Evolutionary conservation across 2,113 vertebrate species (phyloP).

Genomic region (Corythaeola cristata): DNA sequence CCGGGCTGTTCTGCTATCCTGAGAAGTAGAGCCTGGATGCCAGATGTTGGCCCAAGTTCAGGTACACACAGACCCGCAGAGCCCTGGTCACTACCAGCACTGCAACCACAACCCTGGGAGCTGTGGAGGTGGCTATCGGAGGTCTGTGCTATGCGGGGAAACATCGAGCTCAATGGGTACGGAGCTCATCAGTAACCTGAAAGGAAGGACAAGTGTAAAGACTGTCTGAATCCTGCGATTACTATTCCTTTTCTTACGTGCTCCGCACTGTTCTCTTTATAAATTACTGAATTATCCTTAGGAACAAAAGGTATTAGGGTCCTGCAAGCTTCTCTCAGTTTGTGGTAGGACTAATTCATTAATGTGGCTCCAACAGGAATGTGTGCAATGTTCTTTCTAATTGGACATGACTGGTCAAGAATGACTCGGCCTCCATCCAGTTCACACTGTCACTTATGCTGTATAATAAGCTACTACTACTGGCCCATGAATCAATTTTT

Average conservation of each 20-base stretch:
- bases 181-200: not conserved
- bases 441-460: slow-evolving; percentile 77
- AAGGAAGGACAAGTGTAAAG: not conserved
- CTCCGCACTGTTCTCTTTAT: slow-evolving; percentile 67
- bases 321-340: slow-evolving; percentile 76
- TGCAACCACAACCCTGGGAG: not conserved
- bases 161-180: accelerated
- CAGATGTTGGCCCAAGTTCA: not conserved
- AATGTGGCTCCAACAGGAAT: slow-evolving; percentile 79
- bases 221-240: not conserved
- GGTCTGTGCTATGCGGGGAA: not conserved
- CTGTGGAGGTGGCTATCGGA: accelerated
- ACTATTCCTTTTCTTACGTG: slow-evolving; percentile 43
- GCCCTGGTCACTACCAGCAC: not conserved
- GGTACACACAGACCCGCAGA: not conserved
- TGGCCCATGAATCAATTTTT: slow-evolving; percentile 74
- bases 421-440: slow-evolving; percentile 76
- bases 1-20: not conserved
- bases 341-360: slow-evolving; percentile 84
- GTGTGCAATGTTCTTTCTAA: slow-evolving; percentile 75
- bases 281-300: slow-evolving; percentile 76
- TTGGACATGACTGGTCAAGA: slow-evolving; percentile 81
- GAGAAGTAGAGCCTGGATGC: not conserved
- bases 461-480: slow-evolving; percentile 82
- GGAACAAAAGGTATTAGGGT: slow-evolving; percentile 79